Conservation (phyloP, 2,888 invertebrate species). For the Thyatira batis region DNA sequence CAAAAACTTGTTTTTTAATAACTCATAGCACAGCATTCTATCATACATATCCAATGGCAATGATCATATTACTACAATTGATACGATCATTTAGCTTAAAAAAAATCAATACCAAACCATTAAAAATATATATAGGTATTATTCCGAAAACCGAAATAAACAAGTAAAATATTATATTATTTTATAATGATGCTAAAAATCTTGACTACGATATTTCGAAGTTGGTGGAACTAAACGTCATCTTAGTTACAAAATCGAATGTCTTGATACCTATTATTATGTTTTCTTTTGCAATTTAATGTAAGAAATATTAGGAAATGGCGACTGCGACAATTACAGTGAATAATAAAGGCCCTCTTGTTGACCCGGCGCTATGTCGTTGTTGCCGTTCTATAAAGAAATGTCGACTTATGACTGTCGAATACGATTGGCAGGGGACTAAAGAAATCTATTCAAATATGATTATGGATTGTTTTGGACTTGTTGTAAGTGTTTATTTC, state of each 20-base stretch:
- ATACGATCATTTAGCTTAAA: no score
- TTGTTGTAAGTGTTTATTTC: constrained; percentile 55
- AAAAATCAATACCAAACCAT: no score
- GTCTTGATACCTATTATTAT: neutral
- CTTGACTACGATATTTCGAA: neutral
- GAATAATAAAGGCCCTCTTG: constrained; percentile 58
- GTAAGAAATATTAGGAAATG: constrained; percentile 29
- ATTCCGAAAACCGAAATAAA: no score
- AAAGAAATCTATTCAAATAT: constrained; percentile 73
- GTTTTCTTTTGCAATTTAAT: neutral
- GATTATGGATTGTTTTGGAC: constrained; percentile 74
- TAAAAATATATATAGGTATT: no score
- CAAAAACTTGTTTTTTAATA: neutral
- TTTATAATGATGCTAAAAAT: neutral
- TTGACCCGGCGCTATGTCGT: constrained; percentile 68
- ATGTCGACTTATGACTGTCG: constrained; percentile 63
- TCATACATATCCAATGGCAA: no score
- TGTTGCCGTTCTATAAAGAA: constrained; percentile 73
- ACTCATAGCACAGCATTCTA: neutral
- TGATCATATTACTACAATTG: no score
- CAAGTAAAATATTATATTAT: no score
- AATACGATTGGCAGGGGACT: constrained; percentile 64
- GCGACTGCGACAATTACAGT: constrained; percentile 24
- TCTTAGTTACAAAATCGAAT: neutral
- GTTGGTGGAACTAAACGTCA: neutral